phyloP scores from a whole-genome alignment of 1,140 invertebrate species.

The Trinorchestia longiramus region DNA sequence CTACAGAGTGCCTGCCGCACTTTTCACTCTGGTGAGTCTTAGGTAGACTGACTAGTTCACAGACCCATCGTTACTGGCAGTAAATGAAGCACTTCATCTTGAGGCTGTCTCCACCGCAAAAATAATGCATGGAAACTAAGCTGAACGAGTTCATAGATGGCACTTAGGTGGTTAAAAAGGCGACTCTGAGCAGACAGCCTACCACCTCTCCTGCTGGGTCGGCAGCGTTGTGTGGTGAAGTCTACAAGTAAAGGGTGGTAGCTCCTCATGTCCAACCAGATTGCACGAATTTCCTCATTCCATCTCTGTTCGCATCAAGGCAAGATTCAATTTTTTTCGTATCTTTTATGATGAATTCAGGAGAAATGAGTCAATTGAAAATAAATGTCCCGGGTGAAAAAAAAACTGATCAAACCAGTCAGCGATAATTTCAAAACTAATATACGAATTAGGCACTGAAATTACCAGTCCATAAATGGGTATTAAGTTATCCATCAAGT shows the following conservation, averaged over 20 bases:
- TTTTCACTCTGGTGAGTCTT: not conserved
- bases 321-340: not conserved
- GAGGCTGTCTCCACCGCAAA: conserved; percentile 11
- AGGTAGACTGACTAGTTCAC: not conserved
- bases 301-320: not conserved
- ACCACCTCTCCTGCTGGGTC: conserved; percentile 7
- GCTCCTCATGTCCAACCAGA: not conserved
- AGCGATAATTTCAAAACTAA: not conserved
- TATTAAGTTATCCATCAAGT: not conserved
- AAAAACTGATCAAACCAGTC: no score
- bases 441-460: not conserved
- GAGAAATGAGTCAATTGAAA: not conserved
- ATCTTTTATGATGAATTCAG: not conserved
- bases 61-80: not conserved
- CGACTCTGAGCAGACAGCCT: not conserved
- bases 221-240: not conserved
- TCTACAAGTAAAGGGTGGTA: not conserved
- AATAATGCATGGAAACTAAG: conserved; percentile 14
- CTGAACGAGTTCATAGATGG: not conserved
- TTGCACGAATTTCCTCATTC: not conserved
- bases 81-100: conserved; percentile 15
- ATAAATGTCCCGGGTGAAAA: not conserved
- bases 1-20: not conserved
- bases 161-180: not conserved
- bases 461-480: not conserved